phyloP scores from a whole-genome alignment of 2,888 invertebrate genomes.

The Thereva unica region DNA sequence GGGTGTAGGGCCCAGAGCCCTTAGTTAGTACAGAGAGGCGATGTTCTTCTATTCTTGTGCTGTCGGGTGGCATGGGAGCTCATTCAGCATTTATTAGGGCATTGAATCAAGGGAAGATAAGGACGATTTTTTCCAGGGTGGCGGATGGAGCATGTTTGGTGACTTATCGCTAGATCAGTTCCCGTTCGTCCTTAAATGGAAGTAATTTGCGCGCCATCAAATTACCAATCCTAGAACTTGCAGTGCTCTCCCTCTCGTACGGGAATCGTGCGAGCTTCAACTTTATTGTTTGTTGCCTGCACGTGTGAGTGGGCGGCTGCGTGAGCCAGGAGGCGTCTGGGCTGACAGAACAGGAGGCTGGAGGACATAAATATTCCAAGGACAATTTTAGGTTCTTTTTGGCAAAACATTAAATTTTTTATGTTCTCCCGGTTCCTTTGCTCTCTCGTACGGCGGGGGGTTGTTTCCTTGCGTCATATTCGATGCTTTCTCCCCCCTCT shows the following conservation, averaged over 20 bases:
- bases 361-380: slow-evolving; percentile 12
- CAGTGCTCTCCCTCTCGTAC: too few species aligned
- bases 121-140: not conserved
- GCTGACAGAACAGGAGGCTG: too few species aligned
- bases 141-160: slow-evolving; percentile 10
- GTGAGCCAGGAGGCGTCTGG: too few species aligned
- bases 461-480: not conserved
- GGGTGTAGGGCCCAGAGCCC: too few species aligned
- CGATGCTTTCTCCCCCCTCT: too few species aligned
- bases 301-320: too few species aligned
- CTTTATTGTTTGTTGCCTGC: too few species aligned
- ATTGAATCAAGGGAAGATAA: slow-evolving; percentile 13
- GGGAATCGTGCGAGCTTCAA: too few species aligned
- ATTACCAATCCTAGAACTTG: slow-evolving; percentile 17
- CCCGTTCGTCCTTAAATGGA: slow-evolving; percentile 5
- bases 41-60: too few species aligned
- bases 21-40: too few species aligned
- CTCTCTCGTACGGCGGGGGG: not conserved
- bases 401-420: slow-evolving; percentile 18
- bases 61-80: not conserved
- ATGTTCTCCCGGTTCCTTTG: not conserved
- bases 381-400: slow-evolving; percentile 13
- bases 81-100: slow-evolving; percentile 38
- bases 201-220: slow-evolving; percentile 22
- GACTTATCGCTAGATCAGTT: slow-evolving; percentile 17